Conservation (phyloP, 2,888 invertebrate genomes). For the Cheilosia impressa region DNA sequence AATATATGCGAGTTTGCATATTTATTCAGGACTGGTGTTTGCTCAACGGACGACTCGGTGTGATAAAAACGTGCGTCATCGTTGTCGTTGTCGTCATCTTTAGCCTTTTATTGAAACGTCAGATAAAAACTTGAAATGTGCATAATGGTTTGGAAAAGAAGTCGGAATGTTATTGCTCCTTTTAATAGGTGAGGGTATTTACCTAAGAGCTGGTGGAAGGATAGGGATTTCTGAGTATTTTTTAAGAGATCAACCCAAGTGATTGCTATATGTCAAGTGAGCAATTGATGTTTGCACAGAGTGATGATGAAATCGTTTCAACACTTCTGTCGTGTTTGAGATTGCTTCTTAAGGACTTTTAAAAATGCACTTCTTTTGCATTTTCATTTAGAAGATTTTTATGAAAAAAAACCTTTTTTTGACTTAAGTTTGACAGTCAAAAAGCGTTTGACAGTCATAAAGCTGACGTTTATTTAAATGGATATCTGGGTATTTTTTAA, state of each 20-base stretch:
- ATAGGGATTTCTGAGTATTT: conserved; percentile 13
- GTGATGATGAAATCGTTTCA: background rate
- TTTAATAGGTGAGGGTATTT: conserved; percentile 31
- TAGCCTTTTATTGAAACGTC: conserved; percentile 8
- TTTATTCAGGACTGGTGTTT: conserved; percentile 47
- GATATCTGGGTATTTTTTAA: too few species aligned
- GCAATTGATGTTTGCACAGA: conserved; percentile 40
- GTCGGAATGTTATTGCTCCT: conserved; percentile 54
- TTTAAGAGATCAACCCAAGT: conserved; percentile 53
- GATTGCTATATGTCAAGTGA: conserved; percentile 45
- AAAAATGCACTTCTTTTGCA: too few species aligned
- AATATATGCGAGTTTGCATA: conserved; percentile 48
- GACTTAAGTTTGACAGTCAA: too few species aligned
- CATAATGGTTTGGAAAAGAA: conserved; percentile 1
- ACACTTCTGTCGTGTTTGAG: background rate
- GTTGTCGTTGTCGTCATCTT: conserved; percentile 1
- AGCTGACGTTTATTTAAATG: too few species aligned
- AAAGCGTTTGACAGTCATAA: too few species aligned
- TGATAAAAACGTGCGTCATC: conserved; percentile 9
- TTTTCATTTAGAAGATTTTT: too few species aligned
- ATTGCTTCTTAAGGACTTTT: too few species aligned
- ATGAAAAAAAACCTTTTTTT: too few species aligned
- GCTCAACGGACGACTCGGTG: conserved; percentile 30
- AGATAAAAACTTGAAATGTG: conserved; percentile 4
- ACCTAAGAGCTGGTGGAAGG: conserved; percentile 45